A percentile compares a stretch with the other conserved stretches of the same genome.
These are phyloP conservation scores for Aphelenchoides fujianensis DNA, from an alignment of 1,140 invertebrate species.

Conservation along the genomic window DNA sequence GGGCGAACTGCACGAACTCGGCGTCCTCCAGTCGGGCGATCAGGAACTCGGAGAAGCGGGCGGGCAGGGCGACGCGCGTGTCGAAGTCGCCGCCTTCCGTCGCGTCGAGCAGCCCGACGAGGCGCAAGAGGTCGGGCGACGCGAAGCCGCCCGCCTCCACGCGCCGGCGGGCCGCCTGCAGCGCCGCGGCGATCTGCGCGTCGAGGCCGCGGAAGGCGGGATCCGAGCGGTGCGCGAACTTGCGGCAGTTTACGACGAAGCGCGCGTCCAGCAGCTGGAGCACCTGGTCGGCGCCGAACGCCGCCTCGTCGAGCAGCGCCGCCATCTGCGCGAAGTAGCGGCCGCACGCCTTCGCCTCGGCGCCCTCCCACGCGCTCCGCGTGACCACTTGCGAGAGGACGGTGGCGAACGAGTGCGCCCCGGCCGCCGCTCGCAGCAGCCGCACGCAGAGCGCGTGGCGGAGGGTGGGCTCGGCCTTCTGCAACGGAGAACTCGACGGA, in stretches of 20 bases:
- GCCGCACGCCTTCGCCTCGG: slow-evolving; percentile 1
- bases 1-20: neutral
- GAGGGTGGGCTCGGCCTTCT: neutral
- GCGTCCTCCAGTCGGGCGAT: neutral
- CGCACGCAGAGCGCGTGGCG: slow-evolving; percentile 1
- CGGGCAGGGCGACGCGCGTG: neutral
- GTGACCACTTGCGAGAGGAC: neutral
- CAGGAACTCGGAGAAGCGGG: slow-evolving; percentile 6
- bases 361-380: neutral
- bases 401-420: neutral
- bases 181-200: neutral
- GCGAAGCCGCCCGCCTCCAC: neutral
- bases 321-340: slow-evolving; percentile 1
- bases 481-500: neutral
- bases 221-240: slow-evolving; percentile 14
- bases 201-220: neutral
- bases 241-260: neutral
- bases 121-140: neutral
- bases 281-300: slow-evolving; percentile 1
- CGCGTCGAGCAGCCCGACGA: neutral
- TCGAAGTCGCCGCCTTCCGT: slow-evolving; percentile 12
- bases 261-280: neutral
- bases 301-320: neutral
- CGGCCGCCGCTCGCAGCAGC: neutral
- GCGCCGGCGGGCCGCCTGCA: neutral